phyloP scores from a whole-genome alignment of 2,797 vertebrate genomes.

The Enteromius paludinosus region DNA sequence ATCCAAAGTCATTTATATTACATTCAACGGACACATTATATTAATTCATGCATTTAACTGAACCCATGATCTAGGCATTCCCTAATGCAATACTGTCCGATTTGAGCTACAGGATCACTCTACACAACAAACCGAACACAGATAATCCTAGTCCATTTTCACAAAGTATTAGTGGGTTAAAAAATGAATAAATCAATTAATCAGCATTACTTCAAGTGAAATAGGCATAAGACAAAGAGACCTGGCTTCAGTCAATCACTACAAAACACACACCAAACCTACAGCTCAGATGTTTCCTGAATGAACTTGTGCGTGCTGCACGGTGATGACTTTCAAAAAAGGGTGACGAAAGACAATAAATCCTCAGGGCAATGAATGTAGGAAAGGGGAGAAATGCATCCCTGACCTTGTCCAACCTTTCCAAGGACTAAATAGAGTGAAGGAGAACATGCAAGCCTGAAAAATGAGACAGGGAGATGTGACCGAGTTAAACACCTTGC shows the following conservation, averaged over 20 bases:
- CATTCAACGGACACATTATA: neutral
- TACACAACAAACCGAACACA: neutral
- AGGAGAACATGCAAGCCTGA: constrained; percentile 14
- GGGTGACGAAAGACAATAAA: constrained; percentile 33
- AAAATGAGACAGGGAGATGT: constrained; percentile 13
- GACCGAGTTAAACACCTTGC: neutral
- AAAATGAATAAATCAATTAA: neutral
- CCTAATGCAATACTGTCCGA: neutral
- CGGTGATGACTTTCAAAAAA: neutral
- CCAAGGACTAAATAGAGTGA: neutral
- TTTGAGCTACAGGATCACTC: neutral
- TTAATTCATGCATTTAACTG: neutral
- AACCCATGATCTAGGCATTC: neutral
- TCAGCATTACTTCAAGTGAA: neutral
- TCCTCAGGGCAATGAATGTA: constrained; percentile 26
- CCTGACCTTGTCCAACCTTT: constrained; percentile 16
- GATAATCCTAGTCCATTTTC: neutral
- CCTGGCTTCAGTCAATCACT: constrained; percentile 5
- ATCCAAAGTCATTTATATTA: too few relatives aligned
- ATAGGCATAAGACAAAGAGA: neutral
- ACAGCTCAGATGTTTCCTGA: constrained; percentile 33
- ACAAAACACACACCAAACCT: constrained; percentile 23
- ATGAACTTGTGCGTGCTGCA: constrained; percentile 1
- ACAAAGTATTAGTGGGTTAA: neutral
- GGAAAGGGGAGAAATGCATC: constrained; percentile 15